phyloP scores from a whole-genome alignment of 2,797 vertebrate species.

The Gila robusta region DNA sequence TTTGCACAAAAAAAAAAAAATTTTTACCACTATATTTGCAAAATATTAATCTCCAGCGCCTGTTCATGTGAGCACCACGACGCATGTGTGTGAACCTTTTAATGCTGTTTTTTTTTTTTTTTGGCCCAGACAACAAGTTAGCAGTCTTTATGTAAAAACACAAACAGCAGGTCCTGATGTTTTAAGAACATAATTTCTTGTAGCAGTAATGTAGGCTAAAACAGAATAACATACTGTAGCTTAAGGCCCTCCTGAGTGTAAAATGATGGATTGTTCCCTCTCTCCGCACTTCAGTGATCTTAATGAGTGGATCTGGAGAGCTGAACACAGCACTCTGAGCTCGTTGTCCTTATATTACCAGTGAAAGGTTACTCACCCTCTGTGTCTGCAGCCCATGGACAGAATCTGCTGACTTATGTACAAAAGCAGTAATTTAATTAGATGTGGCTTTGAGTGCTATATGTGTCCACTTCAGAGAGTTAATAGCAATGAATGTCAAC shows the following conservation, averaged over 20 bases:
- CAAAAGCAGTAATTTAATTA: conserved; percentile 78
- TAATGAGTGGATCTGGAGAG: conserved; percentile 68
- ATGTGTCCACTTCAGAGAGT: conserved; percentile 67
- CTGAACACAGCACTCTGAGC: conserved; percentile 77
- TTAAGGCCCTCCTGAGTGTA: neutral
- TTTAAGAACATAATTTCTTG: neutral
- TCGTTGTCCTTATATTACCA: conserved; percentile 72
- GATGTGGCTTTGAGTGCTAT: conserved; percentile 68
- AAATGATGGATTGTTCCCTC: conserved; percentile 61
- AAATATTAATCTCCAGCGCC: too few relatives aligned
- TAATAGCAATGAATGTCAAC: conserved; percentile 65
- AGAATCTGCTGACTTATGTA: conserved; percentile 80
- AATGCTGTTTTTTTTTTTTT: neutral
- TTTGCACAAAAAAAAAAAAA: too few relatives aligned
- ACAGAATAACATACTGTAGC: neutral
- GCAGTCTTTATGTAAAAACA: neutral
- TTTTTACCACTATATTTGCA: too few relatives aligned
- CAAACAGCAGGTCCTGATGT: neutral
- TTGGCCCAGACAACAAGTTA: neutral
- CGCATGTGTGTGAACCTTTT: too few relatives aligned
- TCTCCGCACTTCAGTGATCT: conserved; percentile 58
- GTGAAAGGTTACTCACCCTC: conserved; percentile 70
- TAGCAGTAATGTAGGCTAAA: neutral
- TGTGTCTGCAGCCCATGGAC: conserved; percentile 65
- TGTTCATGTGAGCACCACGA: too few relatives aligned